A percentile compares a stretch with the other conserved stretches of the same genome.
Conservation (phyloP, 2,797 vertebrate species). For the Chiroxiphia lanceolata region DNA sequence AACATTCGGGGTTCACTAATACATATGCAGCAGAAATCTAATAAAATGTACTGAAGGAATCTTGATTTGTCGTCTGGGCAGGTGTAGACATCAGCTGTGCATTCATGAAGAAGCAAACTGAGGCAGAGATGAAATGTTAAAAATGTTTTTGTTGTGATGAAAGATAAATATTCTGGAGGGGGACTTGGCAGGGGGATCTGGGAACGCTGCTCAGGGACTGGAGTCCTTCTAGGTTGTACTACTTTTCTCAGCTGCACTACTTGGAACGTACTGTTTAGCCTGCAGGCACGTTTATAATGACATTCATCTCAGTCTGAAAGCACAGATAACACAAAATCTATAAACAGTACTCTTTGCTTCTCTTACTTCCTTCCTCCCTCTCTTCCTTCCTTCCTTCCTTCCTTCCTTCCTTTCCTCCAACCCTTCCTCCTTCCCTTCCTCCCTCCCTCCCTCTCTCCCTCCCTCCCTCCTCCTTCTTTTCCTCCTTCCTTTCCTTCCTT, state of each 20-base stretch:
- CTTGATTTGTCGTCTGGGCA: not conserved
- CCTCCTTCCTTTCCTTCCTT: not conserved
- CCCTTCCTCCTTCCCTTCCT: not conserved
- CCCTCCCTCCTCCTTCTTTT: not conserved
- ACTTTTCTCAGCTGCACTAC: not conserved
- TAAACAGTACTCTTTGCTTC: slow-evolving; percentile 3
- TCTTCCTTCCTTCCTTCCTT: not conserved
- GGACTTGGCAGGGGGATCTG: not conserved
- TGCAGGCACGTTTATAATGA: slow-evolving; percentile 9
- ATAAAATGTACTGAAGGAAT: not conserved
- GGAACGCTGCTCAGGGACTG: not conserved
- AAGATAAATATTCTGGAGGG: not conserved
- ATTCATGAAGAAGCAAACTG: not conserved
- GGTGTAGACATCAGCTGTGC: not conserved
- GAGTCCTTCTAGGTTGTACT: not conserved
- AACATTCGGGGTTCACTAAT: not conserved
- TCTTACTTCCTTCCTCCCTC: not conserved
- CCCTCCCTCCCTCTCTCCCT: not conserved
- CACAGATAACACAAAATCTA: not conserved
- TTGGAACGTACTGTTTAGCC: not conserved
- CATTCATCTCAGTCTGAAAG: slow-evolving; percentile 5
- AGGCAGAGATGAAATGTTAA: not conserved
- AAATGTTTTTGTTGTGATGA: not conserved
- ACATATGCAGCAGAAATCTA: not conserved
- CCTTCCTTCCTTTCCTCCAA: not conserved